Evolutionary conservation across 1,140 invertebrate species (phyloP).

Genomic region (Drosophila kanapiae): DNA sequence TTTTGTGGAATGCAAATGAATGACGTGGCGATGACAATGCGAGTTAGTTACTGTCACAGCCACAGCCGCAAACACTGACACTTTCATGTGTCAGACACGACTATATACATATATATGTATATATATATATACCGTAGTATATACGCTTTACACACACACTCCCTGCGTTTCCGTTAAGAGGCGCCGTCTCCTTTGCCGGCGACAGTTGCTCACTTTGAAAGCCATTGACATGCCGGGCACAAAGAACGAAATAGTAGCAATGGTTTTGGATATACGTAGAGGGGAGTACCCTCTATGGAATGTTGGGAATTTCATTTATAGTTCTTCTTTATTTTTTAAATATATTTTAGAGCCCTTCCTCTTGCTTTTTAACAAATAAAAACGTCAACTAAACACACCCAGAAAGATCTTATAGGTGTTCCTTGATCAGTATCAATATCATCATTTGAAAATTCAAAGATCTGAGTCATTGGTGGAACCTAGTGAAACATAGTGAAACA

Average conservation of each 20-base stretch:
- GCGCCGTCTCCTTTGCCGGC: not conserved
- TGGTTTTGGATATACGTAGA: not conserved
- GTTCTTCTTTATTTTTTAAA: not conserved
- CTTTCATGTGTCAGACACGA: slow-evolving; percentile 8
- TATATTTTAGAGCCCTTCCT: not conserved
- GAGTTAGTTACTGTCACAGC: slow-evolving; percentile 41
- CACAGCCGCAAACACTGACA: slow-evolving; percentile 6
- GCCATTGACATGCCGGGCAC: slow-evolving; percentile 31
- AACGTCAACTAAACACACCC: no score
- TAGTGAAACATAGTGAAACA: no score
- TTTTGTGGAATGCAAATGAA: slow-evolving; percentile 69
- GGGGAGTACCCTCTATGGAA: not conserved
- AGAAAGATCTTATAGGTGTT: no score
- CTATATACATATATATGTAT: not conserved
- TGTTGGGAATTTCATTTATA: not conserved
- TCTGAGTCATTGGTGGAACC: no score
- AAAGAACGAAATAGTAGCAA: not conserved
- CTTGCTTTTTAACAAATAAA: no score
- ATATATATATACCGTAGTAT: not conserved
- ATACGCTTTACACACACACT: not conserved
- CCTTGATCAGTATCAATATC: no score
- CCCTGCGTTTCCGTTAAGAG: not conserved
- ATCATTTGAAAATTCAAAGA: no score
- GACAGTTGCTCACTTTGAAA: slow-evolving; percentile 42
- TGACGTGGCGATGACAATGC: slow-evolving; percentile 61